phyloP scores from a whole-genome alignment of 1,140 invertebrate genomes.

The Portunus trituberculatus region DNA sequence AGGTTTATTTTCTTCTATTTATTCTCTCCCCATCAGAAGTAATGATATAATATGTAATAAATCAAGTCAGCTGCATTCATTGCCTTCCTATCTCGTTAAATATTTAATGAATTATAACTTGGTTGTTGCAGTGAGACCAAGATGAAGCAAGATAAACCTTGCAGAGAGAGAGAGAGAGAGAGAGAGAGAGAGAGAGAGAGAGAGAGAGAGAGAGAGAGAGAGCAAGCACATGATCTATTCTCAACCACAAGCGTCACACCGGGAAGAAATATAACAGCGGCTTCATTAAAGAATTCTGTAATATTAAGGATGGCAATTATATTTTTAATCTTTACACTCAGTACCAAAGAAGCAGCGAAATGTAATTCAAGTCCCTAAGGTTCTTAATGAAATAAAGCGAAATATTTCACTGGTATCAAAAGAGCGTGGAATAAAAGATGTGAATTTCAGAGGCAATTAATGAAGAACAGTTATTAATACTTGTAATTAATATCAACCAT shows the following conservation, averaged over 20 bases:
- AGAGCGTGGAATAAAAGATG: no score
- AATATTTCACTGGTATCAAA: no score
- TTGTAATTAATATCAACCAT: no score
- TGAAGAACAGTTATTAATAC: no score
- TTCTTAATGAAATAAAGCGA: no score
- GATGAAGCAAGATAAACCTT: not conserved
- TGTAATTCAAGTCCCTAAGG: no score
- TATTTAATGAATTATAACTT: not conserved
- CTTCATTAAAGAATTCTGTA: not conserved
- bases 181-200: no score
- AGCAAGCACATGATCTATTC: not conserved
- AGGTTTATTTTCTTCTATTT: no score
- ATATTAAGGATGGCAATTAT: not conserved
- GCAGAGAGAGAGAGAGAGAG: not conserved
- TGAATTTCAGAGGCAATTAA: no score
- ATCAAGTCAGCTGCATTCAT: not conserved
- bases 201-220: no score
- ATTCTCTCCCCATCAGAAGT: not conserved
- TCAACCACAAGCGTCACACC: not conserved
- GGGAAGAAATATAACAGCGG: not conserved
- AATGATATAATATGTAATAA: slow-evolving; percentile 24
- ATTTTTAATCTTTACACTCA: no score
- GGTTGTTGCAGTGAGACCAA: not conserved
- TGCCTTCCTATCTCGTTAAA: slow-evolving; percentile 4
- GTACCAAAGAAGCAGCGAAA: no score